These are phyloP conservation scores for Podocnemis expansa DNA, from an alignment of 2,113 vertebrate genomes.

Conservation along the genomic window DNA sequence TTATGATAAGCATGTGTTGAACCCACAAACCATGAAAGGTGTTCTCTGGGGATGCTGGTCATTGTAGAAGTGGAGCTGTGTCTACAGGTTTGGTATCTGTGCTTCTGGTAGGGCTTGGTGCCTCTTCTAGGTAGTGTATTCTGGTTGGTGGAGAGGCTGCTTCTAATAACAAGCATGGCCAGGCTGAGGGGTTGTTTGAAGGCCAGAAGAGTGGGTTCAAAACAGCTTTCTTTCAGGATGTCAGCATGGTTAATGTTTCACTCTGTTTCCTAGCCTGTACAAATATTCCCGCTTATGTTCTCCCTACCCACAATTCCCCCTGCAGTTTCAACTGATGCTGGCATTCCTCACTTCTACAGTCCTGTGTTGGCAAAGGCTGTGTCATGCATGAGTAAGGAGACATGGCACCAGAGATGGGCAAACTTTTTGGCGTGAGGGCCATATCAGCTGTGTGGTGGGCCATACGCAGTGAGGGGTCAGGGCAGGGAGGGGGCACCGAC, in stretches of 20 bases:
- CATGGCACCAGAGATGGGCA: too few relatives aligned
- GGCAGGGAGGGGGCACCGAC: too few relatives aligned
- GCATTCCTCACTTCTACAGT: background rate
- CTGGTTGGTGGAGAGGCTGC: background rate
- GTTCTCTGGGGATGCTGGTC: background rate
- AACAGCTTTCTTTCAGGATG: background rate
- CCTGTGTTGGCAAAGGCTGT: rapidly evolving
- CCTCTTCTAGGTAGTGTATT: background rate
- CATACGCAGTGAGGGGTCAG: too few relatives aligned
- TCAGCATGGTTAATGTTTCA: background rate
- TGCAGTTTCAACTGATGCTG: background rate
- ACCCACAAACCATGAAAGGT: background rate
- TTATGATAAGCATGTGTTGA: background rate
- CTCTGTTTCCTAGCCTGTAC: background rate
- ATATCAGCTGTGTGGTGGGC: too few relatives aligned
- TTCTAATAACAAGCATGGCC: background rate
- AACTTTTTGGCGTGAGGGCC: too few relatives aligned
- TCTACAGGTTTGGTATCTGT: background rate
- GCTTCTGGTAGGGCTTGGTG: background rate
- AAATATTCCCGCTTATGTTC: background rate
- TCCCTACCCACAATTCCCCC: background rate
- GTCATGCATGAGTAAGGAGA: rapidly evolving
- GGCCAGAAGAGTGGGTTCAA: background rate
- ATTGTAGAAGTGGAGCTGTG: background rate
- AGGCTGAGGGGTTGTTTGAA: background rate